These are phyloP conservation scores for Sinocyclocheilus grahami DNA, from an alignment of 2,113 vertebrate genomes.

Conservation along the genomic window DNA sequence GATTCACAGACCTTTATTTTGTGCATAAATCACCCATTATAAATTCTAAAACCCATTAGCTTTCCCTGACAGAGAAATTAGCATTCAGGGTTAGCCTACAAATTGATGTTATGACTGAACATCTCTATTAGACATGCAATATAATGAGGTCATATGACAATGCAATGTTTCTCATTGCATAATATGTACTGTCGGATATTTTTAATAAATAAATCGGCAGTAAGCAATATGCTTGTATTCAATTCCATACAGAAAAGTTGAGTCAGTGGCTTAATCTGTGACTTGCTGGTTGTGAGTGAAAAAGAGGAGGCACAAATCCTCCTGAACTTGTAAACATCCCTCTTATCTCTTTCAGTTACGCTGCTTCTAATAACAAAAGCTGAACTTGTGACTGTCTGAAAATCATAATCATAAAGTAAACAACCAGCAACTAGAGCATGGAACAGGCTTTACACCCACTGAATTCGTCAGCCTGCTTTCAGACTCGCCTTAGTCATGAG, in stretches of 20 bases:
- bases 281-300: neutral
- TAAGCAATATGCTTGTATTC: neutral
- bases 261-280: conserved; percentile 13
- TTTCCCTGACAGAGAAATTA: too few species aligned
- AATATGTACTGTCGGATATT: too few species aligned
- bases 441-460: neutral
- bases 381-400: conserved; percentile 42
- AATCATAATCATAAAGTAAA: conserved; percentile 22
- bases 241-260: neutral
- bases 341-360: neutral
- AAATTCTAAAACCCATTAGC: too few species aligned
- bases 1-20: neutral
- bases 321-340: conserved; percentile 9
- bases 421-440: neutral
- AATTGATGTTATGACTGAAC: too few species aligned
- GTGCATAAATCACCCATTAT: neutral
- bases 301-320: conserved; percentile 7
- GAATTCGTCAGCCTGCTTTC: conserved; percentile 26
- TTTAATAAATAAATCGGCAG: too few species aligned
- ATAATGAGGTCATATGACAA: too few species aligned
- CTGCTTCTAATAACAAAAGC: conserved; percentile 37
- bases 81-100: too few species aligned
- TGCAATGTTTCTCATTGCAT: too few species aligned
- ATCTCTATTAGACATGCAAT: too few species aligned
- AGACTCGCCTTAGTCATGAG: neutral